Conservation (phyloP, 2,888 invertebrate genomes). For the Protonemura montana region DNA sequence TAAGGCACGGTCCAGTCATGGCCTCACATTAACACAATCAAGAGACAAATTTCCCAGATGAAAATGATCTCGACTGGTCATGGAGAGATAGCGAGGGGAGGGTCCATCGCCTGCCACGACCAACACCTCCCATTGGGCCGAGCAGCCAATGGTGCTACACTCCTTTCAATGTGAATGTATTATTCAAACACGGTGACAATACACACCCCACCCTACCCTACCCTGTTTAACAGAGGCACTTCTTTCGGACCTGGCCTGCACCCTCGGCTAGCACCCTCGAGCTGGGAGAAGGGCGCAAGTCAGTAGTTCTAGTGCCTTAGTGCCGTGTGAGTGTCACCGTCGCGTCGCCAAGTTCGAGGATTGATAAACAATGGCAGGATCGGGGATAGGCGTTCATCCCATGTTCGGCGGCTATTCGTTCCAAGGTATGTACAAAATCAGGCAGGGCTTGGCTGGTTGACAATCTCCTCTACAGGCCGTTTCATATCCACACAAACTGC, state of each 20-base stretch:
- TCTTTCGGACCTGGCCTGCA: not conserved
- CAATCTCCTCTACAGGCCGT: too few relatives aligned
- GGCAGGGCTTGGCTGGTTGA: too few relatives aligned
- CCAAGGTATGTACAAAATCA: conserved; percentile 71
- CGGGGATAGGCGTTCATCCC: conserved; percentile 78
- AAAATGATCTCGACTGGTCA: not conserved
- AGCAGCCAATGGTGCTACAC: conserved; percentile 8
- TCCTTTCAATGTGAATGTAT: not conserved
- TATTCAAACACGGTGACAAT: conserved; percentile 23
- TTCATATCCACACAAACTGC: too few relatives aligned
- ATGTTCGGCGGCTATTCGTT: conserved; percentile 92
- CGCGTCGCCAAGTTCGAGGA: not conserved
- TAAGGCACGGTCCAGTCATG: not conserved
- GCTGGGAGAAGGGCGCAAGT: too few relatives aligned
- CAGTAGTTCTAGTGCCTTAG: conserved; percentile 22
- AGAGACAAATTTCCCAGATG: not conserved
- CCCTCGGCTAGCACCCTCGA: too few relatives aligned
- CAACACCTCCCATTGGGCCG: conserved; percentile 12
- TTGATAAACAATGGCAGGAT: not conserved
- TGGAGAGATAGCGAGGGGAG: not conserved
- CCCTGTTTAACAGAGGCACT: not conserved
- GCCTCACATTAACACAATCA: not conserved
- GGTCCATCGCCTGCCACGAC: not conserved
- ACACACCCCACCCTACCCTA: not conserved
- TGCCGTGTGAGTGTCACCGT: not conserved